A percentile compares a stretch with the other conserved stretches of the same genome.
phyloP scores from a whole-genome alignment of 1,140 invertebrate species.

The Eriosoma lanigerum region DNA sequence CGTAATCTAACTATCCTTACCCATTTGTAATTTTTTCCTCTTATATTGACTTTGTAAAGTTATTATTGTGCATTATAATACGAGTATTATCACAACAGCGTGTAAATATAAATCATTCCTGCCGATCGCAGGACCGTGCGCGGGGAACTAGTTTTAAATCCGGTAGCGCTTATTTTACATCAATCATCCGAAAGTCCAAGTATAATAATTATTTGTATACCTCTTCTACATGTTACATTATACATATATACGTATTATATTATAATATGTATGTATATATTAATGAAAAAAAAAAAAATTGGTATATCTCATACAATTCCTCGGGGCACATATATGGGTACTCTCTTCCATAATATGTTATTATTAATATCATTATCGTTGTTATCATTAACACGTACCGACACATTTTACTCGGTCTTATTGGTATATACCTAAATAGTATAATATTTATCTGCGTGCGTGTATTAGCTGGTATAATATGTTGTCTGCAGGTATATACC shows the following conservation, averaged over 20 bases:
- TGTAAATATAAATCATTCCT: no score
- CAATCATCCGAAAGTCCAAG: conserved; percentile 16
- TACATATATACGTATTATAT: neutral
- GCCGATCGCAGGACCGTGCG: neutral
- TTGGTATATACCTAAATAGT: neutral
- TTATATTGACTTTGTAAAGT: no score
- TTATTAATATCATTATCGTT: conserved; percentile 21
- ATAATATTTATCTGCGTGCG: neutral
- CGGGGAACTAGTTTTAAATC: conserved; percentile 7
- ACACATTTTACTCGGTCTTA: neutral
- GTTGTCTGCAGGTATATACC: neutral
- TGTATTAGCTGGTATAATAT: neutral
- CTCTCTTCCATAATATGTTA: no score
- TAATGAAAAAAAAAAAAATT: neutral
- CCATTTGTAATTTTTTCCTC: no score
- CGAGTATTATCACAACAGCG: neutral
- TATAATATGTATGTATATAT: neutral
- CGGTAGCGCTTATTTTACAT: conserved; percentile 38
- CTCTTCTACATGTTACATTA: neutral
- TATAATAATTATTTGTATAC: neutral
- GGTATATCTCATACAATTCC: neutral
- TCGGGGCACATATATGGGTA: neutral
- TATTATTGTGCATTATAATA: no score
- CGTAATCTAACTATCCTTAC: no score
- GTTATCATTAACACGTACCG: conserved; percentile 16